These are phyloP conservation scores for Scatophagus argus DNA, from an alignment of 2,113 vertebrate genomes.

Conservation along the genomic window DNA sequence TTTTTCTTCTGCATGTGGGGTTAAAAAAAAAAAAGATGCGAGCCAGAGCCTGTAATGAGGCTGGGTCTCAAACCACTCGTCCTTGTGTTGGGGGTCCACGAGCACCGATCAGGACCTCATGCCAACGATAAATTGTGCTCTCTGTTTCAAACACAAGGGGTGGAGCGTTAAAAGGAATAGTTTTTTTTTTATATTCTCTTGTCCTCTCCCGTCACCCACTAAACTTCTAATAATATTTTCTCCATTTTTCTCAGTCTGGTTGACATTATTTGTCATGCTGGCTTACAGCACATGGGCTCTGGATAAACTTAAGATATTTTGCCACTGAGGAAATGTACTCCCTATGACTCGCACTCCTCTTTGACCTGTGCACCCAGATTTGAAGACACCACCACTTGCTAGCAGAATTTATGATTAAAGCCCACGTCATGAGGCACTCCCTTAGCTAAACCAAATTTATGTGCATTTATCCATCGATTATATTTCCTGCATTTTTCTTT, in stretches of 20 bases:
- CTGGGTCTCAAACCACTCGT: constrained; percentile 55
- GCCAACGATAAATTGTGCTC: constrained; percentile 64
- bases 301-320: constrained; percentile 62
- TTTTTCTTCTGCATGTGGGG: constrained; percentile 18
- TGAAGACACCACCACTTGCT: constrained; percentile 3
- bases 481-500: constrained; percentile 14
- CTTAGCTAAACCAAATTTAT: constrained; percentile 13
- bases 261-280: constrained; percentile 78
- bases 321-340: constrained; percentile 59
- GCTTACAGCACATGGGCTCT: constrained; percentile 64
- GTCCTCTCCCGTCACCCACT: constrained; percentile 13
- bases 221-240: constrained; percentile 52
- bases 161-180: constrained; percentile 33
- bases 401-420: constrained; percentile 20
- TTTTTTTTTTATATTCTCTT: constrained; percentile 36
- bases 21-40: constrained; percentile 49
- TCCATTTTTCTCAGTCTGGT: constrained; percentile 57
- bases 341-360: constrained; percentile 49
- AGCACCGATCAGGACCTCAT: constrained; percentile 56
- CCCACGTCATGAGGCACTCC: background rate
- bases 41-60: constrained; percentile 75
- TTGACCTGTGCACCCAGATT: constrained; percentile 39
- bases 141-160: constrained; percentile 31
- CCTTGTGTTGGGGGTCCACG: constrained; percentile 27
- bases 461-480: constrained; percentile 14